These are phyloP conservation scores for Leptobrachium ailaonicum DNA, from an alignment of 2,113 vertebrate species.

Conservation along the genomic window DNA sequence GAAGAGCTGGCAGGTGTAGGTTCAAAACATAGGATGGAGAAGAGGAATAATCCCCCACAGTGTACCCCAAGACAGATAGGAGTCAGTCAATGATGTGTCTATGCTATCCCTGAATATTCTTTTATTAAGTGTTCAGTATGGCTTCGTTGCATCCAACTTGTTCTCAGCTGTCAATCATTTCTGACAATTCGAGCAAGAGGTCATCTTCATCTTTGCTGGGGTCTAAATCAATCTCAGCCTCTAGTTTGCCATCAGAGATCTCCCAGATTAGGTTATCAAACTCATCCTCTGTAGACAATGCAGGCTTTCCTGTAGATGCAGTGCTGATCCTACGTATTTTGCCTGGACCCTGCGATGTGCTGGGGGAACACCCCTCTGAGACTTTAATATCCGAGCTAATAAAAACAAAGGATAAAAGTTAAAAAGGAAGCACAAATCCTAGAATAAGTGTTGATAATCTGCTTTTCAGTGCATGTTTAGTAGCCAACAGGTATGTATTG, in stretches of 20 bases:
- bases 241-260: constrained; percentile 86
- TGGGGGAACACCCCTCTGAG: constrained; percentile 53
- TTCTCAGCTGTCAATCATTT: constrained; percentile 91
- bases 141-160: not conserved
- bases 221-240: constrained; percentile 83
- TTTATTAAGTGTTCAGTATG: not conserved
- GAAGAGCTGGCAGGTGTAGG: not conserved
- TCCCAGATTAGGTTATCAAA: constrained; percentile 91
- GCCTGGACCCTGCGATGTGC: constrained; percentile 42
- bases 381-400: constrained; percentile 51
- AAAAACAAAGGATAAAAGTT: not conserved
- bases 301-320: constrained; percentile 56
- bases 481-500: too few relatives aligned
- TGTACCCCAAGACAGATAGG: not conserved
- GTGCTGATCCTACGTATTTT: constrained; percentile 67
- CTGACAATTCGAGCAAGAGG: constrained; percentile 88
- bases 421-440: not conserved
- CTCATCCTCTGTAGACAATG: constrained; percentile 77
- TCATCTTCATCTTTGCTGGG: constrained; percentile 88
- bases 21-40: not conserved
- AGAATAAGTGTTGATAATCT: too few relatives aligned
- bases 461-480: too few relatives aligned
- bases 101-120: not conserved
- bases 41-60: not conserved
- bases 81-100: not conserved